Base-by-base conservation (phyloP, 2,113 vertebrate genomes). In the Rhineura floridana region DNA sequence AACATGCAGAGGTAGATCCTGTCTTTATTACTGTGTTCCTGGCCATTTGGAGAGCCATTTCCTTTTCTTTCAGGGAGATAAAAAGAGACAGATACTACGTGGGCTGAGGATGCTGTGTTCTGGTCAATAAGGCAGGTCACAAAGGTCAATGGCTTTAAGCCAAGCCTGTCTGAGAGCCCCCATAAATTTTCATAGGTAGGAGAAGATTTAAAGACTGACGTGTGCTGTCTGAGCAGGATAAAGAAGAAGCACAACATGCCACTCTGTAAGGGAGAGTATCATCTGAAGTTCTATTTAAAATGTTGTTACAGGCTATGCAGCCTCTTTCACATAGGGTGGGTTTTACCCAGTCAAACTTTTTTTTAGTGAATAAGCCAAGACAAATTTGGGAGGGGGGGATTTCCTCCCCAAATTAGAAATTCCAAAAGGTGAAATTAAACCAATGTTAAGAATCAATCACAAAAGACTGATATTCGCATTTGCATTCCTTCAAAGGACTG, bases 151-250 rank as follows among this genome's bases (percentile, higher is more conserved):
- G 94, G 93, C 95, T 95, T 94, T 95, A 42, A 90, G 93, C 91
- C 95, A 96, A 96, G 90, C 83, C 88, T 0, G 36, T 88, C 95
- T 96, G 91, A 96, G 95, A 96, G 75, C 85, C 82, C 78, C 90
- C 84, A 92, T 96, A 97, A 97, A 97, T 96, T 96, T 96, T 96
- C 92, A 95, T 94, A 95, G 93, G 94, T 95, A 92, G 94, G 87
- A 87, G 90, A 93, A 95, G 93, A 95, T 94, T 96, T 96, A 94
- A 92, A 96, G 93, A 92, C 79, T 93, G 86, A 89, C 91, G 67
- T 88, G 77, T 86, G 88, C 91, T 93, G 89, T 46, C 92, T 92
- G 78, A 90, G 88, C 85, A 76, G 83, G 89, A 93, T 91, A 91
- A 89, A 90, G 94, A 91, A 42, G 87, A 80, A 90, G 84, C 69